These are phyloP conservation scores for Perccottus glenii DNA, from an alignment of 2,113 vertebrate genomes.

Conservation along the genomic window DNA sequence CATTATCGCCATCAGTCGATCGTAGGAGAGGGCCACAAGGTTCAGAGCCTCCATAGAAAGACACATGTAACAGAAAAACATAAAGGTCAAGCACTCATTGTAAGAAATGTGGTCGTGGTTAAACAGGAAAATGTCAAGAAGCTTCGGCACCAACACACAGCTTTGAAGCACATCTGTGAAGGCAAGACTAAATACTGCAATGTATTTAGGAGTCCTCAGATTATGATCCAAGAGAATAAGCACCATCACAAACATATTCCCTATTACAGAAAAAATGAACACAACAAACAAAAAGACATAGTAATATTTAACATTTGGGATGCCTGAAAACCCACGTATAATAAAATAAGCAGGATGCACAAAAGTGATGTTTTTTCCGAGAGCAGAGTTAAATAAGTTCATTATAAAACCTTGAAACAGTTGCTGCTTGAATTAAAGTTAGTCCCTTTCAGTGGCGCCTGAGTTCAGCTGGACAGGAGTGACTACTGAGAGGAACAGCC, in stretches of 20 bases:
- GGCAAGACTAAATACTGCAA: slow-evolving; percentile 75
- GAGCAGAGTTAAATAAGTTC: slow-evolving; percentile 44
- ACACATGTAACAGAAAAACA: slow-evolving; percentile 73
- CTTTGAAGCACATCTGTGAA: slow-evolving; percentile 70
- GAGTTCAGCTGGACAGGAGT: no score
- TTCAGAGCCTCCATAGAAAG: slow-evolving; percentile 72
- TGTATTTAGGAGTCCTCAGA: slow-evolving; percentile 73
- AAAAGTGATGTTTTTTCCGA: slow-evolving; percentile 59
- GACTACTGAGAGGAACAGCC: no score
- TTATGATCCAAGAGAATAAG: slow-evolving; percentile 58
- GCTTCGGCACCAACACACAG: slow-evolving; percentile 71
- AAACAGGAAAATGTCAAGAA: slow-evolving; percentile 73
- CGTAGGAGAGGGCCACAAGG: slow-evolving; percentile 70
- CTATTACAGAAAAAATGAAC: slow-evolving; percentile 63
- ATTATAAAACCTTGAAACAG: slow-evolving; percentile 13
- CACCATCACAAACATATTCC: slow-evolving; percentile 61
- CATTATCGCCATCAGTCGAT: slow-evolving; percentile 75
- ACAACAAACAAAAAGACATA: slow-evolving; percentile 68
- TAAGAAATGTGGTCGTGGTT: slow-evolving; percentile 58
- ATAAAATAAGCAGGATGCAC: slow-evolving; percentile 66
- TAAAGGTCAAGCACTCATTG: slow-evolving; percentile 58
- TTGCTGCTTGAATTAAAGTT: no score
- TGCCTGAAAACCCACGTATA: slow-evolving; percentile 66
- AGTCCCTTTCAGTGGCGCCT: no score
- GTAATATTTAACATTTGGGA: slow-evolving; percentile 63